Base-by-base conservation (phyloP, 2,113 vertebrate genomes). In the Dicentrarchus labrax region DNA sequence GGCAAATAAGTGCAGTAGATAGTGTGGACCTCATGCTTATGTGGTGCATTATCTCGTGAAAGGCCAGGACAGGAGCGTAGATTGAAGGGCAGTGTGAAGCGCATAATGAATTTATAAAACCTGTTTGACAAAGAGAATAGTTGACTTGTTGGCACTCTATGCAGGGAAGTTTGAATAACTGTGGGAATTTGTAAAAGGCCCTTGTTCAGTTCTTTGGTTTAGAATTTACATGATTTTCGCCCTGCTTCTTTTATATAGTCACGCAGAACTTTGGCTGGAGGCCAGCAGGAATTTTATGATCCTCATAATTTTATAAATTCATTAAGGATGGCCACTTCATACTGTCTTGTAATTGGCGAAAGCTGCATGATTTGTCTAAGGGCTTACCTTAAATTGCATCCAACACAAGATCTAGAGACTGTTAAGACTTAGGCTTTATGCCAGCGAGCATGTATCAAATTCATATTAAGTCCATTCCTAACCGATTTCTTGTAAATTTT, bases 241-340 rank as follows among this genome's bases (percentile, higher is more conserved):
- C 30, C 51, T 16, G 39, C 57, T 54, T 66, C n/a, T 54, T 79
- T 51, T 71, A 15, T 50, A 56, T 39, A 72, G 13, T 85, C 64
- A 69, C 50, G 41, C 30, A 73, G 62, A 72, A 7, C 4, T 51
- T 68, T 84, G 89, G 62, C 66, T 24, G 56, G 36, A 70, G 47
- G 53, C 77, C 85, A 73, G 65, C n/a, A 43, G 54, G 21, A 78
- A 53, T 87, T 83, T 80, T 86, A 77, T 73, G 62, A 72, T 69
- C 71, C 39, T 76, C 39, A 53, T 72, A 72, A 80, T 47, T 80
- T 54, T 51, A 72, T 79, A 45, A 75, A 39, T 84, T 85, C 9
- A 75, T 81, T 86, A 83, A 65, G 60, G 30, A 59, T 5, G 9
- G 66, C 21, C 66, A 51, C 60, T 72, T 80, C 24, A 16, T 54